These are phyloP conservation scores for Drosophila ficusphila DNA, from an alignment of 1,140 invertebrate genomes.

Conservation along the genomic window DNA sequence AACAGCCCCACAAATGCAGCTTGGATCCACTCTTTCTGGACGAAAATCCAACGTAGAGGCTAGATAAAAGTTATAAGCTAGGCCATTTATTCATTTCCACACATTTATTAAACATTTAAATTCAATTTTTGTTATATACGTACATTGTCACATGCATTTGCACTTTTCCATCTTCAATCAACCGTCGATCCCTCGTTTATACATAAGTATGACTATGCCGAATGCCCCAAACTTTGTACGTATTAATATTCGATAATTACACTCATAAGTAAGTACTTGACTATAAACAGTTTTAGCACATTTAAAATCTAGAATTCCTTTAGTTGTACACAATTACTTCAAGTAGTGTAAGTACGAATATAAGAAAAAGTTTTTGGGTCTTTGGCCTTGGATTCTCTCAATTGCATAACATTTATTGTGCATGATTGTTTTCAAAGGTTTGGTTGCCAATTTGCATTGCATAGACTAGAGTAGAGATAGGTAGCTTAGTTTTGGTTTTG, in stretches of 20 bases:
- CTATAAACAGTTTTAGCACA: slow-evolving; percentile 76
- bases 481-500: slow-evolving; percentile 57
- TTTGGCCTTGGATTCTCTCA: slow-evolving; percentile 55
- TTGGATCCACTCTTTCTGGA: slow-evolving; percentile 56
- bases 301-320: slow-evolving; percentile 73
- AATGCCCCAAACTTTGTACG: slow-evolving; percentile 45
- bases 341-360: slow-evolving; percentile 66
- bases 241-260: slow-evolving; percentile 68
- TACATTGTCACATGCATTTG: slow-evolving; percentile 61
- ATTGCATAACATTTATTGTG: slow-evolving; percentile 71
- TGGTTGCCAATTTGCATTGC: slow-evolving; percentile 55
- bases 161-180: slow-evolving; percentile 30
- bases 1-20: slow-evolving; percentile 40
- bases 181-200: slow-evolving; percentile 22
- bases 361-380: slow-evolving; percentile 51
- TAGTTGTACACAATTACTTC: slow-evolving; percentile 72
- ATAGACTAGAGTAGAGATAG: slow-evolving; percentile 58
- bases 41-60: slow-evolving; percentile 2
- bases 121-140: slow-evolving; percentile 70
- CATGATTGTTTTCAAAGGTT: slow-evolving; percentile 74
- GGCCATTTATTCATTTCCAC: slow-evolving; percentile 54
- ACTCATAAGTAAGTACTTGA: slow-evolving; percentile 67
- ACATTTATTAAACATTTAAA: slow-evolving; percentile 83
- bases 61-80: not conserved
- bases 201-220: slow-evolving; percentile 42